A percentile compares a stretch with the other conserved stretches of the same genome.
These are phyloP conservation scores for Odocoileus virginianus DNA, from an alignment of 2,113 vertebrate species.

Conservation along the genomic window DNA sequence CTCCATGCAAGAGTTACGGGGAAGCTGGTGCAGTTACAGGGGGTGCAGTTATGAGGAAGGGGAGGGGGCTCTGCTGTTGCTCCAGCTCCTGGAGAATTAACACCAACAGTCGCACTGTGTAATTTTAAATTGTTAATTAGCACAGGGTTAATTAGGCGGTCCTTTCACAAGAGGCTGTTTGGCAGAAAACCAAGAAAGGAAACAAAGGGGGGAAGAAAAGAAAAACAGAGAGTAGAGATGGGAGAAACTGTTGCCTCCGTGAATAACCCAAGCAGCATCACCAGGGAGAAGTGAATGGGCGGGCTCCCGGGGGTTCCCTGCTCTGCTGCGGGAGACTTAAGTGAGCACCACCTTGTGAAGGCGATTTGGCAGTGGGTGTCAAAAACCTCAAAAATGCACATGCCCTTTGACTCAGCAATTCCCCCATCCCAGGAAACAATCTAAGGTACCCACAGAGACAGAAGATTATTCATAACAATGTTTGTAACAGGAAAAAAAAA, in stretches of 20 bases:
- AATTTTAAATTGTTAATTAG: conserved; percentile 99
- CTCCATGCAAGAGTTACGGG: not conserved
- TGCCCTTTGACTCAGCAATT: not conserved
- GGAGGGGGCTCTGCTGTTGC: conserved; percentile 75
- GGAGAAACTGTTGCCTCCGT: conserved; percentile 77
- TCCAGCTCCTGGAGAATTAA: conserved; percentile 89
- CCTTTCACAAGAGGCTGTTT: conserved; percentile 87
- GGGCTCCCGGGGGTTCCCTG: not conserved
- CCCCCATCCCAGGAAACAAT: not conserved
- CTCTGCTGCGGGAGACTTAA: not conserved
- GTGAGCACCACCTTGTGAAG: not conserved
- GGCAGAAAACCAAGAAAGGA: conserved; percentile 86
- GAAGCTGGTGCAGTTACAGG: not conserved
- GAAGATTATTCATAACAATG: not conserved
- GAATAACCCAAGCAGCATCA: conserved; percentile 65
- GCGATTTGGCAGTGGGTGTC: rapidly evolving
- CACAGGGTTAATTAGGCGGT: conserved; percentile 97
- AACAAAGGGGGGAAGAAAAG: conserved; percentile 79
- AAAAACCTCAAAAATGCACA: not conserved
- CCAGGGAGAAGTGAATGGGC: not conserved
- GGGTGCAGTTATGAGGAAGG: conserved; percentile 37
- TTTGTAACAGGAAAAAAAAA: not conserved
- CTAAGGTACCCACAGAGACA: not conserved
- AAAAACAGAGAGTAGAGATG: conserved; percentile 78
- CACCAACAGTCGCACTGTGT: conserved; percentile 91